Conservation (phyloP, 1,140 invertebrate genomes). For the Pygmarrhopalites habei region DNA sequence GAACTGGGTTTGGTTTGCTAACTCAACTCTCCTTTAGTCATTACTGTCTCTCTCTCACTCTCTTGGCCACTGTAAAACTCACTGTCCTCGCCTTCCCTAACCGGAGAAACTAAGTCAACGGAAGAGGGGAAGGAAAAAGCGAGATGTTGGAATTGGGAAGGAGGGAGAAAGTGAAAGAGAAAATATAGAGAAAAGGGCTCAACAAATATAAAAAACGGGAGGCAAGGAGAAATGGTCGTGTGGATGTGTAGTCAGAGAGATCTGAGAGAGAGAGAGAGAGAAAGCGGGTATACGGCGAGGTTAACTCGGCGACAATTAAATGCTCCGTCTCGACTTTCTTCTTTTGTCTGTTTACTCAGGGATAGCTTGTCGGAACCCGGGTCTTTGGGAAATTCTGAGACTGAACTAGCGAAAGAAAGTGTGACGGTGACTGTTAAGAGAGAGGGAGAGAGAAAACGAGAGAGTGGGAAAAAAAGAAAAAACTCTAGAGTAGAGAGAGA, state of each 20-base stretch:
- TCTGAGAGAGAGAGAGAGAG: too few species aligned
- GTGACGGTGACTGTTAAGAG: neutral
- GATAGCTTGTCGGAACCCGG: too few species aligned
- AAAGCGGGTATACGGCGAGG: too few species aligned
- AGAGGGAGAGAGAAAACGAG: neutral
- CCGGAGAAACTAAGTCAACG: too few species aligned
- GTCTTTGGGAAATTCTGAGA: neutral
- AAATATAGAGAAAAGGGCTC: neutral
- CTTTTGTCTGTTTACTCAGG: constrained; percentile 7
- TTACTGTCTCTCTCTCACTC: too few species aligned
- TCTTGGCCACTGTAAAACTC: too few species aligned
- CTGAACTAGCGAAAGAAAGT: neutral
- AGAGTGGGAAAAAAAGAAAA: neutral
- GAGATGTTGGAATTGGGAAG: neutral
- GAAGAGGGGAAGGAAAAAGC: neutral
- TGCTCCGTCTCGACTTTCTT: constrained; percentile 17
- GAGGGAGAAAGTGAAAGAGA: neutral
- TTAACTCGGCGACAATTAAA: constrained; percentile 22
- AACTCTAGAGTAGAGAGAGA: neutral
- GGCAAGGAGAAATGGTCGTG: too few species aligned
- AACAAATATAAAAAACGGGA: too few species aligned
- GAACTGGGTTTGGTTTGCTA: too few species aligned
- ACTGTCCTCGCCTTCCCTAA: too few species aligned
- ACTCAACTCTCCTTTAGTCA: too few species aligned
- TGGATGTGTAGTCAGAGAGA: too few species aligned